Base-by-base conservation (phyloP, 2,888 invertebrate species). In the Meteorus colon region DNA sequence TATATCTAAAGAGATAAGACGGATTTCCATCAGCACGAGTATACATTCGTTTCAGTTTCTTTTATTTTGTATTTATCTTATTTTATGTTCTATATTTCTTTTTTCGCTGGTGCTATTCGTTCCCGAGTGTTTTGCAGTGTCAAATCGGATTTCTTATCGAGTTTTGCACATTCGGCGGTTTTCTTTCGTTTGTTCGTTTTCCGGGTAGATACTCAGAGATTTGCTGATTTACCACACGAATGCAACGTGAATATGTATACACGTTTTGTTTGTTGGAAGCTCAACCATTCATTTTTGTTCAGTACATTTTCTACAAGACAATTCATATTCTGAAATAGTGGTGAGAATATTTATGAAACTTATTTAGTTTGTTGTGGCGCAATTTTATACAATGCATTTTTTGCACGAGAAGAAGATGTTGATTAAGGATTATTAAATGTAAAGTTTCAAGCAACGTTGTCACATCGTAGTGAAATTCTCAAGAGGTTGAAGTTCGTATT, bases 61-160 rank as follows among this genome's bases (percentile, higher is more conserved):
- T 19, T 45, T 19, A 4, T 41, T 41, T 41, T 19, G 12, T 34
- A 31, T 34, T 51, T 51, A 55, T 65, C 48, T 27, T 62, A 71
- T 60, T 71, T n/a, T 51, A 31, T 55, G 31, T 19, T 31, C 12
- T 51, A 31, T 45, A n/a, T 27, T 34, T n/a, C 31, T 14, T 19
- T 63, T 34, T 31, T 62, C 62, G 4, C 62, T 29, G 19, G 0
- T 19, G 2, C 19, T 55, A 19, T 65, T 65, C 24, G 12, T n/a
- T 65, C 65, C n/a, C 31, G n/a, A 55, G 55, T 69, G 34, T 69
- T 69, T 69, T 29, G 16, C 14, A 69, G 31, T 51, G 29, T 34
- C 29, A 48, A 69, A 69, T 69, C 51, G 34, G 69, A 69, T 69
- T 69, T 34, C 51, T 69, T 69, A 69, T 69, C 69, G 55, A 69